Evolutionary conservation across 2,797 vertebrate genomes (phyloP).

Genomic region (Brachyrhaphis roseni): DNA sequence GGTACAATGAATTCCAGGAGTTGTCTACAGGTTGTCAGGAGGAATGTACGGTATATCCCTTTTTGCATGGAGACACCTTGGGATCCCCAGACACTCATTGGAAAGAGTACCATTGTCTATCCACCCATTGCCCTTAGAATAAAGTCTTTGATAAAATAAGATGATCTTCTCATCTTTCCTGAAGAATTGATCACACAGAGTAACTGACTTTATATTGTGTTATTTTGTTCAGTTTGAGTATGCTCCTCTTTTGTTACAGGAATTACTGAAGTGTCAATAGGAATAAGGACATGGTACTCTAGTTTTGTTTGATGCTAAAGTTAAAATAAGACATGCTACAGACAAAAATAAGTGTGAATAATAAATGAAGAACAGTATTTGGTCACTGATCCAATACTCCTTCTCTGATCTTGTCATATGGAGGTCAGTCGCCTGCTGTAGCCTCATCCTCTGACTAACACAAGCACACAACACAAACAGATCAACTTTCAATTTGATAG

Average conservation of each 20-base stretch:
- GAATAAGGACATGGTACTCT: not conserved
- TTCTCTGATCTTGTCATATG: conserved; percentile 48
- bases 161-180: not conserved
- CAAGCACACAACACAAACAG: conserved; percentile 29
- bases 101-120: not conserved
- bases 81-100: not conserved
- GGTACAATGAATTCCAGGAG: not conserved
- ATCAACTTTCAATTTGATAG: conserved; percentile 10
- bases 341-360: conserved; percentile 12
- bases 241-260: not conserved
- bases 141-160: not conserved
- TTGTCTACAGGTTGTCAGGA: too few species aligned
- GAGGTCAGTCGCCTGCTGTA: conserved; percentile 53
- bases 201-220: not conserved
- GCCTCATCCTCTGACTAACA: conserved; percentile 19
- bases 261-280: not conserved
- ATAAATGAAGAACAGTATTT: conserved; percentile 22
- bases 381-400: conserved; percentile 32
- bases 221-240: not conserved
- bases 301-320: not conserved
- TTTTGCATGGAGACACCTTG: not conserved
- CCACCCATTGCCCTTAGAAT: not conserved
- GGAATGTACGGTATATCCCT: not conserved
- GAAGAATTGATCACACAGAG: too few species aligned
- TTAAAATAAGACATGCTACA: not conserved